Conservation (phyloP, 2,888 invertebrate genomes). For the Erebia epiphron region DNA sequence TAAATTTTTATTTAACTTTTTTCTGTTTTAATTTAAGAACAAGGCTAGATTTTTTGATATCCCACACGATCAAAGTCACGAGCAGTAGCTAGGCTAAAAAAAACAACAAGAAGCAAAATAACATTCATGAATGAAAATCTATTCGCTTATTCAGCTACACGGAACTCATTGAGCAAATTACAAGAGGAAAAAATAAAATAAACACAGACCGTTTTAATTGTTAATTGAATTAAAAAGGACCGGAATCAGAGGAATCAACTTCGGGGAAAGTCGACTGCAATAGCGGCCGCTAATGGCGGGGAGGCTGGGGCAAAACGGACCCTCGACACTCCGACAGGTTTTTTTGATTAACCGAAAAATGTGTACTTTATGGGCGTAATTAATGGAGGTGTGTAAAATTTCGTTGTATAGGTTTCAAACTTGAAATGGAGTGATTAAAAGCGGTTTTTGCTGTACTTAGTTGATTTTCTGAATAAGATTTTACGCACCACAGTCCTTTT, state of each 20-base stretch:
- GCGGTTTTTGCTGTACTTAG: constrained; percentile 46
- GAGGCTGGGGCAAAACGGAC: constrained; percentile 46
- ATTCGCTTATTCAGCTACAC: background rate
- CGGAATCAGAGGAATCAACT: constrained; percentile 73
- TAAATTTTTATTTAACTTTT: no score
- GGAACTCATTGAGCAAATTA: constrained; percentile 58
- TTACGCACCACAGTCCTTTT: constrained; percentile 3
- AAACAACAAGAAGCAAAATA: background rate
- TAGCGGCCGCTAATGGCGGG: constrained; percentile 66
- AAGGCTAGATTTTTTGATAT: no score
- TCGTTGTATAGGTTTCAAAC: constrained; percentile 43
- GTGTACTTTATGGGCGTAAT: constrained; percentile 59
- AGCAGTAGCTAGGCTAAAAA: no score
- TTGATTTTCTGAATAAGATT: constrained; percentile 48
- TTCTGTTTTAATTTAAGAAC: no score
- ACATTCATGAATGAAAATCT: background rate
- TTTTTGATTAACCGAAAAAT: constrained; percentile 71
- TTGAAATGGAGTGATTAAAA: constrained; percentile 51
- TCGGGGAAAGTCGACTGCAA: constrained; percentile 53
- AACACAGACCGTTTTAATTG: constrained; percentile 75
- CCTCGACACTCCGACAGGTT: constrained; percentile 61
- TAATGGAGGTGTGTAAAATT: constrained; percentile 61
- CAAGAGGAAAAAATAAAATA: constrained; percentile 71
- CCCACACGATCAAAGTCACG: no score
- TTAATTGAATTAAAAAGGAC: constrained; percentile 76